Percentiles rank a stretch among this genome's conserved stretches.
Conservation (phyloP, 2,797 vertebrate species). For the Anguilla obscura region DNA sequence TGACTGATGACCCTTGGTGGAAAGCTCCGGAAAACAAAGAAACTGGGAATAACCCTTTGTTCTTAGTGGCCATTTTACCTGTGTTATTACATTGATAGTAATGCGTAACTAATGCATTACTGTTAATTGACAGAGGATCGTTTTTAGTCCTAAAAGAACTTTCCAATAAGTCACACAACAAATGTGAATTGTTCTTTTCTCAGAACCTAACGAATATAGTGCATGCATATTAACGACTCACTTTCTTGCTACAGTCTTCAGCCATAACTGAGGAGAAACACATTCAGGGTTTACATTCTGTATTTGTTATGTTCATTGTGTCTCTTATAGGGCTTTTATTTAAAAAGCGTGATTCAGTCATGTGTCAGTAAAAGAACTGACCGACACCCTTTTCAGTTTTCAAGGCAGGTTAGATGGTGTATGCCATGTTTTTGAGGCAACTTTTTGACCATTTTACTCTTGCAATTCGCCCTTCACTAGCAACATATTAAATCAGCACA, state of each 20-base stretch:
- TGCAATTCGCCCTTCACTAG: no score
- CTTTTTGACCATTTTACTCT: no score
- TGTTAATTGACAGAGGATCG: not conserved
- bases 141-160: not conserved
- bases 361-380: no score
- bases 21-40: not conserved
- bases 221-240: not conserved
- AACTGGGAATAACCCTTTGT: not conserved
- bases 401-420: no score
- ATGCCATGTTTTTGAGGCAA: no score
- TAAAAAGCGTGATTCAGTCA: no score
- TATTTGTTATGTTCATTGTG: no score
- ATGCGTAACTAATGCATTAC: not conserved
- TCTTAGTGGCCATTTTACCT: not conserved
- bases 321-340: no score
- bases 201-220: not conserved
- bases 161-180: not conserved
- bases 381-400: no score
- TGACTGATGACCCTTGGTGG: not conserved
- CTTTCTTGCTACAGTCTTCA: not conserved
- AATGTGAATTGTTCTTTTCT: not conserved
- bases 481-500: no score
- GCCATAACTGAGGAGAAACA: no score
- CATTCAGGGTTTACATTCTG: no score
- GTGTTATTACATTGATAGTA: not conserved